Base-by-base conservation (phyloP, 2,113 vertebrate species). In the Caranx melampygus region DNA sequence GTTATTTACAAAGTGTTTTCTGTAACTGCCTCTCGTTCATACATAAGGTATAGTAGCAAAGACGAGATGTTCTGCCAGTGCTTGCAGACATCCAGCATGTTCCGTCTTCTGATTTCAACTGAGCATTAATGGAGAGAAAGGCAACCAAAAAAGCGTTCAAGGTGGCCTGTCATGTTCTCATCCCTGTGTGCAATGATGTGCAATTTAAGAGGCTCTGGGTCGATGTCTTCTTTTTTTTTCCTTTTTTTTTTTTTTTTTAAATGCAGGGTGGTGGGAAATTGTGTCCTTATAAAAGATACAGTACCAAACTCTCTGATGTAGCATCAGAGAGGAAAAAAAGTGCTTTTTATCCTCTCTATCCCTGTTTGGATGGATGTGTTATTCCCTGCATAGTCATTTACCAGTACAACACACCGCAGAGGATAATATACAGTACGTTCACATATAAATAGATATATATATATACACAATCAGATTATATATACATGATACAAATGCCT, bases 331-430 rank as follows among this genome's bases (percentile, higher is more conserved):
- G 54, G 31, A 40, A 8, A 51, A 78, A 78, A 79, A 81, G 79
- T 84, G 72, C 63, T 80, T 84, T 78, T 72, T 69, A 47, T 86
- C 54, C 52, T 73, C 44, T 81, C 42, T 81, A 9, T 76, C 68
- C 78, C 65, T 72, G 70, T 79, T 12, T 71, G 42, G 51, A 70
- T 70, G 71, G 63, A 77, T 74, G 61, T 66, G 58, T 86, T 69
- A 67, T 87, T 87, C 65, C 79, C 91, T 91, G 90, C 88, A 91
- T 88, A 90, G 84, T 81, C 54, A 75, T 62, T 72, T 52, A 82
- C 35, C 58, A 76, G 63, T 44, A 85, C 64, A 80, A 79, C 63
- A 81, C 74, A 72, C 72, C 31, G 20, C 73, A 58, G 74, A 79
- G 61, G 70, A 37, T 54, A 87, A 79, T 64, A 69, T 77, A 88